Base-by-base conservation (phyloP, 2,797 vertebrate species). In the Coregonus ussuriensis region DNA sequence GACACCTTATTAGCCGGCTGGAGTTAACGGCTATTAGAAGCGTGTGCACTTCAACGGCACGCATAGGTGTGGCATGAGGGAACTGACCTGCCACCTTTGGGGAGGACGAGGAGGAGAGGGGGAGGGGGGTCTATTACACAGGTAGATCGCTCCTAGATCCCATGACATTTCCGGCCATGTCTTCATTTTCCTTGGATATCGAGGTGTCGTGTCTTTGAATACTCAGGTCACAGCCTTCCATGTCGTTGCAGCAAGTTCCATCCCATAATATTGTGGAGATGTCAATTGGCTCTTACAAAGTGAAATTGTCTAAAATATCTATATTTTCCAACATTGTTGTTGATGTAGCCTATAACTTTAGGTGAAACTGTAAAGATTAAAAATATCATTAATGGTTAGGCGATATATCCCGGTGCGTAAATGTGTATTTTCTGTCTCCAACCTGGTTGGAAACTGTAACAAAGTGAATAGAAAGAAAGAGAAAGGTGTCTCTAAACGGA, bases 21-120 rank as follows among this genome's bases (percentile, higher is more conserved):
- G 4, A 47, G 63, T 79, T 79, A 77, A 81, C 47, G 31, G 33
- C 13, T 6, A 1, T 67, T 35, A 82, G 83, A 82, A 79, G 81
- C 76, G 75, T 13, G 47, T 21, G 18, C 76, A 88, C 88, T 86
- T 92, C 90, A 92, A 92, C 91, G 90, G 29, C 87, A 89, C 79
- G 81, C 71, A 83, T 87, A 82, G 75, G 84, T 81, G 70, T 83
- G 74, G 35, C 52, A 63, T 59, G 41, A 51, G 7, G 3, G 31
- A 29, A 65, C 63, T 31, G 25, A 21, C 6, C 74, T 54, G 77
- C 65, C 74, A 59, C 76, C 77, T 74, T 74, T 81, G 25, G 29
- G 76, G 74, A 80, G 29, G 21, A 7, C 54, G 54, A 16, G 76
- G 81, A 52, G 35, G 73, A 41, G 68, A 59, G 69, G 81, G 65